Evolutionary conservation across 2,797 vertebrate genomes (phyloP).

Genomic region (Harpagifer antarcticus): DNA sequence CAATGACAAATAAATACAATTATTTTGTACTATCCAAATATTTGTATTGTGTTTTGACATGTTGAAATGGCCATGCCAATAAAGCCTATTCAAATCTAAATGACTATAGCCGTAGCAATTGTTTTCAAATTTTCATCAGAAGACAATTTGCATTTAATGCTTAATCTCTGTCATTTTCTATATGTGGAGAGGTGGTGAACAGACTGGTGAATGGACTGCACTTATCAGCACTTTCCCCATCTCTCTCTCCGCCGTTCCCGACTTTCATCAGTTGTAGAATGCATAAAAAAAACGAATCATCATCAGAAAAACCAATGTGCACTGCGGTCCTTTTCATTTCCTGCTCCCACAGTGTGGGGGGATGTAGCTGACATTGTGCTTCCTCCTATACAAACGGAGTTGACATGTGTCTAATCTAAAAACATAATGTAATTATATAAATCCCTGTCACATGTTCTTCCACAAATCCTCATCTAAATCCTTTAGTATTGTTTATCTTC

Average conservation of each 20-base stretch:
- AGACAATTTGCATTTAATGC: background rate
- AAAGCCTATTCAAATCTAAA: too few species aligned
- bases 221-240: too few species aligned
- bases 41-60: too few species aligned
- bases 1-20: background rate
- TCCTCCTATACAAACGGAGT: background rate
- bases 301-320: background rate
- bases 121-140: background rate
- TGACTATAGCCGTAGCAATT: background rate
- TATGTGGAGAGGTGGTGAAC: background rate
- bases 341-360: too few species aligned
- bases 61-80: too few species aligned
- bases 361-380: background rate
- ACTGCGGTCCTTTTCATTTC: background rate
- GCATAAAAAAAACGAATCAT: too few species aligned
- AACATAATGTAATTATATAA: background rate
- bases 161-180: background rate
- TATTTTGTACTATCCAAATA: background rate
- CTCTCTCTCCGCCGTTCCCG: too few species aligned
- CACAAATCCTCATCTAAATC: background rate
- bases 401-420: background rate
- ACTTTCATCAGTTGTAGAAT: too few species aligned
- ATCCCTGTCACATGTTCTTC: background rate
- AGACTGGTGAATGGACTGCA: too few species aligned
- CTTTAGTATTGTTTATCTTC: background rate